Evolutionary conservation across 2,888 invertebrate genomes (phyloP).

Genomic region (Hymenopus coronatus): DNA sequence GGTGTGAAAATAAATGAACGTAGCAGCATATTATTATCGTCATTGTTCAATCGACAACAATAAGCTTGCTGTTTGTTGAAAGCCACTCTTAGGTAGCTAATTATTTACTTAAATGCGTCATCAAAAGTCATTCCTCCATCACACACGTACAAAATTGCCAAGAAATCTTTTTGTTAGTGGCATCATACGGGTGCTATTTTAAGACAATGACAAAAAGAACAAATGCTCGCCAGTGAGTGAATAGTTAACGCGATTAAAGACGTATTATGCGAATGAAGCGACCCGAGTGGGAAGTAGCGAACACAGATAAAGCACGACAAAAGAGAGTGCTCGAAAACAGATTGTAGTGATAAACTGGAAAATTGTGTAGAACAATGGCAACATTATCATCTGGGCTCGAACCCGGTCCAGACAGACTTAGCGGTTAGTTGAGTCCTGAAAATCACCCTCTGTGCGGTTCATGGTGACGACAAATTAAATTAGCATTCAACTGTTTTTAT

Average conservation of each 20-base stretch:
- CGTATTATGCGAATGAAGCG: not conserved
- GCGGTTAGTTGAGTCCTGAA: not conserved
- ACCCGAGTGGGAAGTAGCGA: not conserved
- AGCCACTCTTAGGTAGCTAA: too few species aligned
- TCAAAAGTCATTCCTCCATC: too few species aligned
- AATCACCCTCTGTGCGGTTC: not conserved
- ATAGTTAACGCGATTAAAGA: not conserved
- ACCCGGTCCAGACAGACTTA: not conserved
- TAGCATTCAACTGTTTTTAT: not conserved
- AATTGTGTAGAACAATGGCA: not conserved
- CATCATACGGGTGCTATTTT: not conserved
- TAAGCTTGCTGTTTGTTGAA: too few species aligned
- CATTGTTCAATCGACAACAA: too few species aligned
- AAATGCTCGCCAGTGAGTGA: not conserved
- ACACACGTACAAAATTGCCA: too few species aligned
- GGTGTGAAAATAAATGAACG: too few species aligned
- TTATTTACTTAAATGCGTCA: too few species aligned
- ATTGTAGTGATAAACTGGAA: not conserved
- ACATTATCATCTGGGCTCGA: not conserved
- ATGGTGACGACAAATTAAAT: conserved; percentile 7
- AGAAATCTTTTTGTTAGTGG: not conserved
- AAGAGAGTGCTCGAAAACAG: not conserved
- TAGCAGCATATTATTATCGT: too few species aligned
- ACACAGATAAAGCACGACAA: not conserved
- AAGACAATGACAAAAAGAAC: not conserved